phyloP scores from a whole-genome alignment of 1,140 invertebrate species.

The Leucophenga varia region DNA sequence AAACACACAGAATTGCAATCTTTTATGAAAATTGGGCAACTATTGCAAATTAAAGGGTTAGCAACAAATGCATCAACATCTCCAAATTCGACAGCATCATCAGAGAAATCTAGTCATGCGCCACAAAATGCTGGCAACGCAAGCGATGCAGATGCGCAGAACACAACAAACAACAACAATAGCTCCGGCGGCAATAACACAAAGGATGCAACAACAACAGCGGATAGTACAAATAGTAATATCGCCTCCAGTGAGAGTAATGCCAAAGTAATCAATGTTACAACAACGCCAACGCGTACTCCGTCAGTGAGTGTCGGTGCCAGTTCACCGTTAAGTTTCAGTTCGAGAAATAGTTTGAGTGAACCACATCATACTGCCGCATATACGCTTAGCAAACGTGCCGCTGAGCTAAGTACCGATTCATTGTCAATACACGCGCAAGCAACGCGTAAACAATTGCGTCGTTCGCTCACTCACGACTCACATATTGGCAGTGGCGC shows the following conservation, averaged over 20 bases:
- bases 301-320: background rate
- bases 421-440: conserved; percentile 46
- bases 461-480: conserved; percentile 33
- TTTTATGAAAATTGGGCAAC: conserved; percentile 82
- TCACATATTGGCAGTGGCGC: conserved; percentile 16
- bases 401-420: conserved; percentile 38
- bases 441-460: too few relatives aligned
- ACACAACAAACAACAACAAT: conserved; percentile 16
- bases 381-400: conserved; percentile 29
- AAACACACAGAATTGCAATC: conserved; percentile 79
- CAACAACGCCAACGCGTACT: background rate
- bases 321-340: conserved; percentile 22
- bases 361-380: too few relatives aligned
- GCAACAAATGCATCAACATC: conserved; percentile 56
- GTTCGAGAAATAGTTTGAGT: background rate
- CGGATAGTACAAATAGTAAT: conserved; percentile 23
- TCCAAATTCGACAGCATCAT: conserved; percentile 28
- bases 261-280: conserved; percentile 18
- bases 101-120: conserved; percentile 41
- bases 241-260: conserved; percentile 1
- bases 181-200: conserved; percentile 14
- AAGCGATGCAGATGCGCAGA: conserved; percentile 19
- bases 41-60: conserved; percentile 80
- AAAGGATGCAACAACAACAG: conserved; percentile 11
- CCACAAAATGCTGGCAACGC: conserved; percentile 11